Percentiles rank a stretch among this genome's conserved stretches.
Evolutionary conservation across 2,888 invertebrate genomes (phyloP).

Genomic region (Ypsolopha scabrella): DNA sequence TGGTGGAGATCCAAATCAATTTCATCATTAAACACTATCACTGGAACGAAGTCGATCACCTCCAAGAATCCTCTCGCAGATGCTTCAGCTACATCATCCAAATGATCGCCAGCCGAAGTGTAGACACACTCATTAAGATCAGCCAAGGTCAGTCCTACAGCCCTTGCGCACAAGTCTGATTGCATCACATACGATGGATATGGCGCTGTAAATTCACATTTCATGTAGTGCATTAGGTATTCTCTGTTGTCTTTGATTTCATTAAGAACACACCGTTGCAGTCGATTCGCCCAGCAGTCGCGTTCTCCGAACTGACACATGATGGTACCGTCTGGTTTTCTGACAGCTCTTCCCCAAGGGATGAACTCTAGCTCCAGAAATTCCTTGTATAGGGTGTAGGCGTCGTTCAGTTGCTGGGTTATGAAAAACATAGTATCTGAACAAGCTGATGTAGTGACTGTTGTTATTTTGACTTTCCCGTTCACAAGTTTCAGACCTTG

Average conservation of each 20-base stretch:
- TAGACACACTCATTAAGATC: constrained; percentile 38
- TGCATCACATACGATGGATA: constrained; percentile 5
- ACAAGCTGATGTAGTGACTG: constrained; percentile 44
- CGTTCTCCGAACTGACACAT: constrained; percentile 33
- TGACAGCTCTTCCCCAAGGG: constrained; percentile 49
- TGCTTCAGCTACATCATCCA: constrained; percentile 32
- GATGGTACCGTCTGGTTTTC: constrained; percentile 23
- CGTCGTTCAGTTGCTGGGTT: constrained; percentile 23
- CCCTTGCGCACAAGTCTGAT: constrained; percentile 35
- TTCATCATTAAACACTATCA: constrained; percentile 36
- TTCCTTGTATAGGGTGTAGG: constrained; percentile 34
- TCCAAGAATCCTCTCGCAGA: constrained; percentile 27
- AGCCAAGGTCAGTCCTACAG: constrained; percentile 30
- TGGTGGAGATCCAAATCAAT: constrained; percentile 19
- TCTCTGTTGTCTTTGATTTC: constrained; percentile 25
- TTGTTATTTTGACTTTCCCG: constrained; percentile 40
- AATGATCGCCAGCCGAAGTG: constrained; percentile 23
- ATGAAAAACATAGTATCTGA: constrained; percentile 39
- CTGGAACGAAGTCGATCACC: constrained; percentile 37
- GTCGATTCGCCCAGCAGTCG: constrained; percentile 54
- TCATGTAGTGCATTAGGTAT: constrained; percentile 46
- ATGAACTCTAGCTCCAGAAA: constrained; percentile 47
- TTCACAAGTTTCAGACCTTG: constrained; percentile 16
- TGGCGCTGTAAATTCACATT: constrained; percentile 35
- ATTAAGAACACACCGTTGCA: constrained; percentile 46